Evolutionary conservation across 2,888 invertebrate genomes (phyloP).

Genomic region (Hypselothyrea guttata): DNA sequence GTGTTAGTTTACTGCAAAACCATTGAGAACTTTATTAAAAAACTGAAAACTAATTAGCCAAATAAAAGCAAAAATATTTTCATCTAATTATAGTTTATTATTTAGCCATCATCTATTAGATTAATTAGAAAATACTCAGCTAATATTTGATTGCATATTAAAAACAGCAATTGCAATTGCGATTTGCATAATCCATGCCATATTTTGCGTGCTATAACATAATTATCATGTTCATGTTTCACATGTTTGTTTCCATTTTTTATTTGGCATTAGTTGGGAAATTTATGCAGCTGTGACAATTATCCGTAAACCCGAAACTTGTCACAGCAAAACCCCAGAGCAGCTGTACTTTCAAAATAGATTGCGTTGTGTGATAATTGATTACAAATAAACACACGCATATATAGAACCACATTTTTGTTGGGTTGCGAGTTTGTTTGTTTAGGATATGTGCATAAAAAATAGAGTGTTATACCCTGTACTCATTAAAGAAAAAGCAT

Average conservation of each 20-base stretch:
- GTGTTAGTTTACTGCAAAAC: too few relatives aligned
- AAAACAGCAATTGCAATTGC: slow-evolving; percentile 16
- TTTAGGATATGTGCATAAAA: slow-evolving; percentile 38
- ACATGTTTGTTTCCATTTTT: not conserved
- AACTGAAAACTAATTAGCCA: not conserved
- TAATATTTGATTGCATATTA: not conserved
- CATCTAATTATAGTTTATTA: not conserved
- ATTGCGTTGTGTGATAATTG: slow-evolving; percentile 69
- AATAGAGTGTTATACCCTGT: too few relatives aligned
- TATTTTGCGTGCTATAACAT: slow-evolving; percentile 45
- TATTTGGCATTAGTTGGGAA: slow-evolving; percentile 21
- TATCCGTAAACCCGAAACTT: slow-evolving; percentile 11
- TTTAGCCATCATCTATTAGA: slow-evolving; percentile 1
- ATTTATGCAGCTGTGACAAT: slow-evolving; percentile 40
- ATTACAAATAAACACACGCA: slow-evolving; percentile 62
- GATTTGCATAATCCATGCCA: slow-evolving; percentile 36
- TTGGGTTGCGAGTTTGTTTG: slow-evolving; percentile 29
- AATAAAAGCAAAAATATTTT: not conserved
- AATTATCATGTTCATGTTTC: slow-evolving; percentile 30
- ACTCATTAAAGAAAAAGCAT: too few relatives aligned
- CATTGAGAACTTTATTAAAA: not conserved
- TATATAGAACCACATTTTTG: not conserved
- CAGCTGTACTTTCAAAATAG: slow-evolving; percentile 59
- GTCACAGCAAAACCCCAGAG: slow-evolving; percentile 12
- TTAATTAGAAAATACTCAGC: slow-evolving; percentile 9